Evolutionary conservation across 2,113 vertebrate genomes (phyloP), one percentile per base, ranked within the genome.

Genomic region (Dinomys branickii): DNA sequence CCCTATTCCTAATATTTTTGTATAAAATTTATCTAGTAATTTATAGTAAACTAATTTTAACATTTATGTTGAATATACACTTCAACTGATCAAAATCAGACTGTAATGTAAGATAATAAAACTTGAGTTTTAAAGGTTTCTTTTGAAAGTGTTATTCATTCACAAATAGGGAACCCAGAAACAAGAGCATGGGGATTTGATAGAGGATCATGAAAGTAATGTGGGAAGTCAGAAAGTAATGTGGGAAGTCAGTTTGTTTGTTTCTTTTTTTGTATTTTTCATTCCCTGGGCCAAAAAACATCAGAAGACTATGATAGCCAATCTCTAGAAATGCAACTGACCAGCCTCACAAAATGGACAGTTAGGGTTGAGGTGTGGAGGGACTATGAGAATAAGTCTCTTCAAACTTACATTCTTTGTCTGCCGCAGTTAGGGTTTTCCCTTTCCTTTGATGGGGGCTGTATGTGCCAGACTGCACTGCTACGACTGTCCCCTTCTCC

Each of bases 81-180:
- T 90, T 83, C 28, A 91, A 7, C 59, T 87, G 5, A 38, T 90
- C 92, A 94, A 28, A 77, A 90, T 52, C 54, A 94, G n/a, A 94
- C 85, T 80, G 35, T 87, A 92, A 93, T 94, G 17, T 47, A 88
- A 83, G 38, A 78, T 88, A 97, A 97, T 97, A 96, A 96, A 96
- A 86, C 59, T 61, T 92, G 85, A 92, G 13, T 87, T 94, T 87
- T 65, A 91, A 94, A 67, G n/a, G n/a, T 94, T 84, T 90, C 84
- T 38, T 93, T 84, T 97, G 71, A 94, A 82, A 83, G 52, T 61
- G 26, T 24, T 95, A 86, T 81, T 61, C 59, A 26, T 61, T 94
- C 82, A 88, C 63, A 82, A 93, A 84, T 69, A 96, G 47, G 50
- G 30, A 92, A 11, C 35, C 77, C 13, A 44, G 1, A 41, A 22